Base-by-base conservation (phyloP, 2,113 vertebrate genomes). In the Calyptommatus sinebrachiatus region DNA sequence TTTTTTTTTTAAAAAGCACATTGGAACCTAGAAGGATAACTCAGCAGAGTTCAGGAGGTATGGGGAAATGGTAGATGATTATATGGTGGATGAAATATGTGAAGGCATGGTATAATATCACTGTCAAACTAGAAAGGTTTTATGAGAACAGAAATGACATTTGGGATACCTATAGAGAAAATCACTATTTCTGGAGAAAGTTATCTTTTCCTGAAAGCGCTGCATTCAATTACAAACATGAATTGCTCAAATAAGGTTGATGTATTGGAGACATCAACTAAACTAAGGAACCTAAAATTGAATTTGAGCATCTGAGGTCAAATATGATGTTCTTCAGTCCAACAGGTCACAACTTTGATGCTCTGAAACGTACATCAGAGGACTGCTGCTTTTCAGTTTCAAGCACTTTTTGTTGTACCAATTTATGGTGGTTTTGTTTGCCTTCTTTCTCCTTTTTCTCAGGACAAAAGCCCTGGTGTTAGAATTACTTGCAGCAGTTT, bases 391-490 rank as follows among this genome's bases (percentile, higher is more conserved):
- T 22, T 66, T 21, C 5, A 50, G 48, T 63, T 8, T 61, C 60
- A 61, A 61, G 28, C 22, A 60, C 12, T 41, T 31, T 35, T 63
- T 63, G 21, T 2, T 61, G 70, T 8, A 45, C 24, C 22, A 11
- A 6, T 28, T 48, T 26, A 48, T 70, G 74, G 57, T 86, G 69
- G 48, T 72, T 60, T 69, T 78, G 86, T 78, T 91, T 70, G 77
- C 70, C 67, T 81, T 89, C 6, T 48, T 68, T 45, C 50, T 31
- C 41, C n/a, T 9, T 28, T 31, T 20, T 20, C 26, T 7, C 82
- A 99, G 98, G 92, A 99, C 98, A 60, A 99, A 99, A 94, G 98
- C 98, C 0, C 91, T 99, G 91, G 98, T 99, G 83, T 93, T 99
- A 79, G 98, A 99, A 92, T 96, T 99, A 85, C 93, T 99, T 89